These are phyloP conservation scores for Liposcelis brunnea DNA, from an alignment of 2,888 invertebrate genomes.

Conservation along the genomic window DNA sequence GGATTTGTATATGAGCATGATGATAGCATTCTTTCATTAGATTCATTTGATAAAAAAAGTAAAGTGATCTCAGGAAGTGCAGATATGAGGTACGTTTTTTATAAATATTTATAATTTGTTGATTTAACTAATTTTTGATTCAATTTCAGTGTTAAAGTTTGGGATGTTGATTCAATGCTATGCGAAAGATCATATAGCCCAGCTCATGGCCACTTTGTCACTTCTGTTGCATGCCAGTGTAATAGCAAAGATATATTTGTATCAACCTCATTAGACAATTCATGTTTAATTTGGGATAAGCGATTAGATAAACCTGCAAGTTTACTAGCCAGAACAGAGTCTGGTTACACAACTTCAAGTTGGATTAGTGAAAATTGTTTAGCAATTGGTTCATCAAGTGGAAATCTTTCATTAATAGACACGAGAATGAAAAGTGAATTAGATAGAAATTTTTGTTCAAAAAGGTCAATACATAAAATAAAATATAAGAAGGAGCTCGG, in stretches of 20 bases:
- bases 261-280: slow-evolving; percentile 34
- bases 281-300: slow-evolving; percentile 37
- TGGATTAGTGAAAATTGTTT: slow-evolving; percentile 25
- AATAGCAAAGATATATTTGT: slow-evolving; percentile 31
- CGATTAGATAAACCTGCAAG: slow-evolving; percentile 27
- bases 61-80: neutral
- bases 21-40: neutral
- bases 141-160: slow-evolving; percentile 29
- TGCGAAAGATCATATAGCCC: slow-evolving; percentile 30
- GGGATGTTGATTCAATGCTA: slow-evolving; percentile 32
- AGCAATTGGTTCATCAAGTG: slow-evolving; percentile 32
- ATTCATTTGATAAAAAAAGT: no score
- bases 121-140: slow-evolving; percentile 16
- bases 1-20: neutral
- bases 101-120: slow-evolving; percentile 18
- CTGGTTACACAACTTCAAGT: neutral
- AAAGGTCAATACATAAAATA: slow-evolving; percentile 25
- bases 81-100: neutral
- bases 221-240: slow-evolving; percentile 31
- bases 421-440: slow-evolving; percentile 26
- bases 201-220: slow-evolving; percentile 30
- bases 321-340: neutral
- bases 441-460: slow-evolving; percentile 22
- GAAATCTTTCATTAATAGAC: slow-evolving; percentile 33
- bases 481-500: slow-evolving; percentile 25